These are phyloP conservation scores for Lingula anatina DNA, from an alignment of 2,888 invertebrate genomes.

Conservation along the genomic window DNA sequence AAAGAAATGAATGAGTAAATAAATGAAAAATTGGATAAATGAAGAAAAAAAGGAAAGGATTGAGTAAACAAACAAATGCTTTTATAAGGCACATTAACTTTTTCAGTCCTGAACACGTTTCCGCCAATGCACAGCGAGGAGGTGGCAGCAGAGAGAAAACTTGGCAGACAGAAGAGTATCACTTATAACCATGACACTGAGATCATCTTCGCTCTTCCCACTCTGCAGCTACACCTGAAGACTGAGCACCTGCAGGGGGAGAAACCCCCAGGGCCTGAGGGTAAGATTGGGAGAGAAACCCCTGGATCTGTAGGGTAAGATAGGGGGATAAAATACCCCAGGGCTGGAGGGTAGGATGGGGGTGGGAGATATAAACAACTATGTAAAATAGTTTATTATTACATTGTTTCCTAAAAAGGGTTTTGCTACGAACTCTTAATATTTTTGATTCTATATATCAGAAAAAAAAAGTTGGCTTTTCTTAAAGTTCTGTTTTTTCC, in stretches of 20 bases:
- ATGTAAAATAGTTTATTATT: not conserved
- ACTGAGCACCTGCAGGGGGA: conserved; percentile 84
- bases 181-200: conserved; percentile 67
- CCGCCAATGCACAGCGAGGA: conserved; percentile 81
- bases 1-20: too few relatives aligned
- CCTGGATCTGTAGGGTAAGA: not conserved
- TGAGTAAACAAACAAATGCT: not conserved
- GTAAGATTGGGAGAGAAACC: conserved; percentile 16
- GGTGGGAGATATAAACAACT: too few relatives aligned
- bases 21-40: too few relatives aligned
- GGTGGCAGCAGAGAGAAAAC: too few relatives aligned
- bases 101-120: conserved; percentile 78
- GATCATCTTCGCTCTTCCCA: conserved; percentile 93
- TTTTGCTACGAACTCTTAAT: too few relatives aligned
- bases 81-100: not conserved
- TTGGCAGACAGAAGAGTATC: not conserved
- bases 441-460: too few relatives aligned
- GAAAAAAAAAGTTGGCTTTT: too few relatives aligned
- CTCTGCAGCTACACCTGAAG: conserved; percentile 85
- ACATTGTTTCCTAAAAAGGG: too few relatives aligned
- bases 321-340: too few relatives aligned
- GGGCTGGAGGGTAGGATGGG: too few relatives aligned
- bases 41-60: too few relatives aligned
- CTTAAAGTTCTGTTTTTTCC: too few relatives aligned
- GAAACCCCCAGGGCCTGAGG: conserved; percentile 42